Evolutionary conservation across 1,140 invertebrate species (phyloP).

Genomic region (Eupristina koningsbergeri): DNA sequence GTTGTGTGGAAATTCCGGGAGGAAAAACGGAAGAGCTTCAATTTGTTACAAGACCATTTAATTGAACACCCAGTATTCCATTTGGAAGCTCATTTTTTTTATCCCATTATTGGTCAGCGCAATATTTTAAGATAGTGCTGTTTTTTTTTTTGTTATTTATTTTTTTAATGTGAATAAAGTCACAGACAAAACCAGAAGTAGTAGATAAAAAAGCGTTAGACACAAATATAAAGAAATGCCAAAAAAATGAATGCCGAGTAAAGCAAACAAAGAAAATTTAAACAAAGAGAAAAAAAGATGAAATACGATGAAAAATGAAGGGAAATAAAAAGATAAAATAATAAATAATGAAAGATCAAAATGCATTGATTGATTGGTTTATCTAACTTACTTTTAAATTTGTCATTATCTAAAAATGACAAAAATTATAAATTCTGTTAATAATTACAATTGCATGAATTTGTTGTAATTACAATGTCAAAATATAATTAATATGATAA

Average conservation of each 20-base stretch:
- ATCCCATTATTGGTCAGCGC: neutral
- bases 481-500: no score
- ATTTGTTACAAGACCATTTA: neutral
- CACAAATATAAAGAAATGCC: slow-evolving; percentile 1
- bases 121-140: neutral
- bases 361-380: slow-evolving; percentile 42
- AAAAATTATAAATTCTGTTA: neutral
- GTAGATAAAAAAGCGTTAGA: slow-evolving; percentile 4
- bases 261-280: slow-evolving; percentile 19
- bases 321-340: neutral
- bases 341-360: neutral
- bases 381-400: slow-evolving; percentile 9
- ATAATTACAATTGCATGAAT: no score
- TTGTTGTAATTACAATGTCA: no score
- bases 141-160: neutral
- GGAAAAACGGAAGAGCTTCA: no score
- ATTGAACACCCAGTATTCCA: neutral
- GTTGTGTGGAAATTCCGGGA: no score
- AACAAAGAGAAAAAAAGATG: slow-evolving; percentile 30
- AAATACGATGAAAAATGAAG: slow-evolving; percentile 35
- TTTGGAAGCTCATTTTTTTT: neutral
- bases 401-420: neutral
- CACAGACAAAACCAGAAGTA: neutral
- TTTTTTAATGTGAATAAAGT: neutral
- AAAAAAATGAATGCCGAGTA: slow-evolving; percentile 22